A percentile compares a stretch with the other conserved stretches of the same genome.
Evolutionary conservation across 2,797 vertebrate species (phyloP).

Genomic region (Phrynocephalus vlangalii): DNA sequence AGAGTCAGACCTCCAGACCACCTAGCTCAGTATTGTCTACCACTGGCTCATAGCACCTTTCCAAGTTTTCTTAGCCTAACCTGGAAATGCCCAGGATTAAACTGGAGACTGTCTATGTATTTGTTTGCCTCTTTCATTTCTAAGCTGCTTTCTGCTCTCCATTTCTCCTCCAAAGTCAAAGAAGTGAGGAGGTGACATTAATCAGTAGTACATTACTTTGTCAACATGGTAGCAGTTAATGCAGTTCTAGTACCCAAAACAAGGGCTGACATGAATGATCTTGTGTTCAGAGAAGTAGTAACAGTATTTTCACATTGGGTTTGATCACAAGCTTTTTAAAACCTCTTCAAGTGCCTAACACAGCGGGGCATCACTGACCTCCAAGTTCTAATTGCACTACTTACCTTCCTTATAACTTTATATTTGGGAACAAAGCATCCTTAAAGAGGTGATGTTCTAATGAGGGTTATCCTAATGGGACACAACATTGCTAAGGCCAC

Average conservation of each 20-base stretch:
- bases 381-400: slow-evolving; percentile 37
- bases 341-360: slow-evolving; percentile 30
- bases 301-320: slow-evolving; percentile 5
- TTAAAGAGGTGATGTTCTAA: slow-evolving; percentile 43
- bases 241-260: slow-evolving; percentile 4
- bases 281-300: not conserved
- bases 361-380: slow-evolving; percentile 35
- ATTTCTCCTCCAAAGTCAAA: not conserved
- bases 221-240: not conserved
- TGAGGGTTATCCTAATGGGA: slow-evolving; percentile 48
- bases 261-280: accelerated
- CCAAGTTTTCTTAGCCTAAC: not conserved
- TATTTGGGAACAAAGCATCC: not conserved
- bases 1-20: not conserved
- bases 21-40: not conserved
- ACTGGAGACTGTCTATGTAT: not conserved
- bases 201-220: not conserved
- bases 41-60: not conserved
- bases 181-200: not conserved
- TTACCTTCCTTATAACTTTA: slow-evolving; percentile 38
- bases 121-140: no score
- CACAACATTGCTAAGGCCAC: slow-evolving; percentile 43
- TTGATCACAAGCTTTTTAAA: slow-evolving; percentile 27
- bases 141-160: not conserved
- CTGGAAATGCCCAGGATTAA: not conserved